Evolutionary conservation across 1,140 invertebrate genomes (phyloP), one percentile per base, ranked within the genome.

Genomic region (Himalopsyche phryganea): DNA sequence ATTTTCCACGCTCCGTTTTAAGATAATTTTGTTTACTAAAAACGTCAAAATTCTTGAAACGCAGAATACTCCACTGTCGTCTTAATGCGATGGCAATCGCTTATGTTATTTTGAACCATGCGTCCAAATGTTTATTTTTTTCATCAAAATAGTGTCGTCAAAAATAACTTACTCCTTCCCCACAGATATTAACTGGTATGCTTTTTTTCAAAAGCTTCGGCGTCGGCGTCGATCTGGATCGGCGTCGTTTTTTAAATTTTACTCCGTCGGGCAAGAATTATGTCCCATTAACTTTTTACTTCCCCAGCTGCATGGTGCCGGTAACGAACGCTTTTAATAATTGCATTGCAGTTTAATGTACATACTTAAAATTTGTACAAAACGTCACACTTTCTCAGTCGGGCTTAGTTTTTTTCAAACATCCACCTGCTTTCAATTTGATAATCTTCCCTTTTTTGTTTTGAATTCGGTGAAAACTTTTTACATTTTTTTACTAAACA

Each of bases 81-180:
- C 14, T 19, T 10, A 15, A 14, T 14, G 40, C 7, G 40, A 9
- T 14, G 17, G 32, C 19, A 9, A 15, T 35, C 32, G 5, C 48
- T 23, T 20, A 15, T 10, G 28, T 48, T 48, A 7, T 28, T 13
- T 19, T 32, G 28, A 48, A 32, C 23, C 13, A 9, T 28, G 23
- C 23, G 23, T 28, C 23, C 23, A 2, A 18, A 33, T 17, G 50
- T 52, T 52, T 52, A 52, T 52, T 52, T 52, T 52, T 52, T 42
- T 15, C 40, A 56, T 56, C 44, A 38, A 56, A 56, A 49, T 57
- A 57, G 54, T 40, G 35, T 33, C 54, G 42, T 57, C 33, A 14
- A 36, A 49, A 57, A 57, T 57, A 57, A 36, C 54, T 57, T 9
- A 28, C 23, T 28, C 46, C 45, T 36, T 47, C 15, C n/a, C 1